A percentile compares a stretch with the other conserved stretches of the same genome.
Evolutionary conservation across 2,797 vertebrate genomes (phyloP).

Genomic region (Cheirogaleus major): DNA sequence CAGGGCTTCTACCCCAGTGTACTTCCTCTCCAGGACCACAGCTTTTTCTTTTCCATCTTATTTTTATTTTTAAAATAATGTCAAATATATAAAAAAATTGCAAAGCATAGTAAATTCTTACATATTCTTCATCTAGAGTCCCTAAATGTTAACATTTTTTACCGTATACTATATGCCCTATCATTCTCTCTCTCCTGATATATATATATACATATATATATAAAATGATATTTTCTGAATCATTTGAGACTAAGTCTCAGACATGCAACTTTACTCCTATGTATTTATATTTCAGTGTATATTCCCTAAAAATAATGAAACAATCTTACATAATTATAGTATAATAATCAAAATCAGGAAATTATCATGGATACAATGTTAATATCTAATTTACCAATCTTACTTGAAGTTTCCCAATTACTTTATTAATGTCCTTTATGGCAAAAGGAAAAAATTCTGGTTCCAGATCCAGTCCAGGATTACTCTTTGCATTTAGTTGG

Average conservation of each 20-base stretch:
- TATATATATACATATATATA: not conserved
- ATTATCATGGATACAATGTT: not conserved
- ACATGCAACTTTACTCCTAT: not conserved
- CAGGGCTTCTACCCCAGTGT: not conserved
- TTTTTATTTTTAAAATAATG: constrained; percentile 36
- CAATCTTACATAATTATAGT: not conserved
- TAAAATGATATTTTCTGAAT: not conserved
- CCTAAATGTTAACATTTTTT: constrained; percentile 2
- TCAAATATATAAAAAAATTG: not conserved
- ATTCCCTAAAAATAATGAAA: not conserved
- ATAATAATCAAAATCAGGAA: not conserved
- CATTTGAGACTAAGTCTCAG: not conserved
- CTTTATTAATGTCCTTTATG: not conserved
- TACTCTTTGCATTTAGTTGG: not conserved
- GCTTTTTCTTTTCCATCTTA: not conserved
- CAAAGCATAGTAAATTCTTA: not conserved
- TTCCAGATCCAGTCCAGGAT: not conserved
- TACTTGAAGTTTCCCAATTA: not conserved
- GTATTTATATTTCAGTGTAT: not conserved
- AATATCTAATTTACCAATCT: not conserved
- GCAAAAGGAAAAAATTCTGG: not conserved
- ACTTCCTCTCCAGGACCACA: not conserved
- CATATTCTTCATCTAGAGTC: not conserved
- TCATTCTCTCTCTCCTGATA: not conserved
- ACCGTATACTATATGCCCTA: not conserved